A percentile compares a stretch with the other conserved stretches of the same genome.
Conservation (phyloP, 2,113 vertebrate genomes). For the Steatornis caripensis region DNA sequence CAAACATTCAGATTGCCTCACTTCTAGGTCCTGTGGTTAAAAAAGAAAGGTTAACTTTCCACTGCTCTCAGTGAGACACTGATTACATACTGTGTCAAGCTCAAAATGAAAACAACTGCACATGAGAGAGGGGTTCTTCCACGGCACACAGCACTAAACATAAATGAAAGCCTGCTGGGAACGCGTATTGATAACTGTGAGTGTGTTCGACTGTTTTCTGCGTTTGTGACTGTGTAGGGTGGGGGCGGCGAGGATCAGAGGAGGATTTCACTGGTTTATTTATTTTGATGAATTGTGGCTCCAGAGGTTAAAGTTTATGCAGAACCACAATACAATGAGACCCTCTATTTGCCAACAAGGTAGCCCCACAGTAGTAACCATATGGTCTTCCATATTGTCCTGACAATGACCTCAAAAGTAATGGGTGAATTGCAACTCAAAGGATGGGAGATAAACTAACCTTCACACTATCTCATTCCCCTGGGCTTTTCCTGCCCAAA, state of each 20-base stretch:
- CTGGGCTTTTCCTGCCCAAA: neutral
- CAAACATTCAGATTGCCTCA: constrained; percentile 26
- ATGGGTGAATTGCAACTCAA: neutral
- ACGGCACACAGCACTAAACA: constrained; percentile 16
- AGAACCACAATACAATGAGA: constrained; percentile 25
- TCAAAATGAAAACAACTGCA: constrained; percentile 56
- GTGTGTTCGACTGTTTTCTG: neutral
- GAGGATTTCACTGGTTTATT: constrained; percentile 51
- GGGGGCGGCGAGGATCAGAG: too few relatives aligned
- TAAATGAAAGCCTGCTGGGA: constrained; percentile 52
- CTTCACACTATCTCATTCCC: neutral
- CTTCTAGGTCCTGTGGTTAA: neutral
- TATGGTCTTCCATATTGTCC: neutral
- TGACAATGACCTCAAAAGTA: constrained; percentile 13
- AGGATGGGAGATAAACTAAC: constrained; percentile 12
- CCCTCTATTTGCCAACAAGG: constrained; percentile 11
- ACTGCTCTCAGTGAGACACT: constrained; percentile 5
- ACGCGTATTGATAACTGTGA: constrained; percentile 34
- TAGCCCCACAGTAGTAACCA: neutral
- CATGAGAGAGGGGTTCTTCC: neutral
- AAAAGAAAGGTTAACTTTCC: neutral
- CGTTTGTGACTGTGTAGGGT: neutral
- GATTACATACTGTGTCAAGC: constrained; percentile 45
- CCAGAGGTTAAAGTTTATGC: constrained; percentile 16
- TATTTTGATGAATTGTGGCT: neutral